A percentile compares a stretch with the other conserved stretches of the same genome.
These are phyloP conservation scores for Pardosa pseudoannulata DNA, from an alignment of 2,888 invertebrate genomes.

Conservation along the genomic window DNA sequence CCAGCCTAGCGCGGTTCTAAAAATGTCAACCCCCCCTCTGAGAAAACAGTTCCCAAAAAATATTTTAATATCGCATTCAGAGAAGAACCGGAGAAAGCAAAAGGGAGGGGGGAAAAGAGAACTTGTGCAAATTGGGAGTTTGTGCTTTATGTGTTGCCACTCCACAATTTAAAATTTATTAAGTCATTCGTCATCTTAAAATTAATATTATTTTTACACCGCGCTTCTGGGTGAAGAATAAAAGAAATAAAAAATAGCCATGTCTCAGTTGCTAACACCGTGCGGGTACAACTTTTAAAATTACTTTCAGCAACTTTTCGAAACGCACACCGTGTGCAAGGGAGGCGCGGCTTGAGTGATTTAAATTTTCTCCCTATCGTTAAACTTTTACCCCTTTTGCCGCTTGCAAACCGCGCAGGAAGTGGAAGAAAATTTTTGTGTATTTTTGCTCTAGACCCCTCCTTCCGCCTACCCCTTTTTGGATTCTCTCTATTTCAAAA, in stretches of 20 bases:
- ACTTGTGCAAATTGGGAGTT: background rate
- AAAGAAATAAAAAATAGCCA: background rate
- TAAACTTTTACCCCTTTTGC: background rate
- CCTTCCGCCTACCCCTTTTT: too few species aligned
- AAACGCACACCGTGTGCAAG: background rate
- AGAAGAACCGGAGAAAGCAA: background rate
- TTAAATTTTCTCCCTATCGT: conserved; percentile 11
- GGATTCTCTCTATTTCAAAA: background rate
- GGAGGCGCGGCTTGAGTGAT: conserved; percentile 5
- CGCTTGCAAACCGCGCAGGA: background rate
- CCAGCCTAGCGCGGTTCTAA: too few species aligned
- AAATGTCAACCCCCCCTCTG: too few species aligned
- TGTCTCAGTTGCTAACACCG: background rate
- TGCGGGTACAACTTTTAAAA: conserved; percentile 7
- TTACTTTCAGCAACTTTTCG: background rate
- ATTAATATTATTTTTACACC: conserved; percentile 10
- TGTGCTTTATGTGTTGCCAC: background rate
- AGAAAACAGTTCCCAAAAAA: too few species aligned
- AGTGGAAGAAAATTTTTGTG: background rate
- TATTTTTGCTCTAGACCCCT: conserved; percentile 50
- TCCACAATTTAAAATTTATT: conserved; percentile 17
- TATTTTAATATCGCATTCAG: background rate
- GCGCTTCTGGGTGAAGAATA: background rate
- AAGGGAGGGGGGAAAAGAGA: background rate
- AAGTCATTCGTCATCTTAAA: conserved; percentile 19